Percentiles rank a stretch among this genome's conserved stretches.
These are phyloP conservation scores for Battus philenor DNA, from an alignment of 1,140 invertebrate genomes.

Conservation along the genomic window DNA sequence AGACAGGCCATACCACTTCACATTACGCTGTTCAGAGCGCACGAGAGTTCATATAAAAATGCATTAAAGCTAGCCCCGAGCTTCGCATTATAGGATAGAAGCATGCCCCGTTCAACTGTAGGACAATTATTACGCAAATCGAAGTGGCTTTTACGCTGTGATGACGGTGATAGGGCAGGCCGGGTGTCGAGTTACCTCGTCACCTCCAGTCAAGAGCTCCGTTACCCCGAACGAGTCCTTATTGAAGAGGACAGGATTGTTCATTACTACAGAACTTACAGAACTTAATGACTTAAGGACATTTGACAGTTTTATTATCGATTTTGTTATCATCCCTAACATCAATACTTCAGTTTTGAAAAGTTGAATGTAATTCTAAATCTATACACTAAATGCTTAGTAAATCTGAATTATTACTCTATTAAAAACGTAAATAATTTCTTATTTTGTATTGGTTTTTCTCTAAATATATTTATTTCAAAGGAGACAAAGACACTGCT, in stretches of 20 bases:
- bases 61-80: background rate
- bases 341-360: background rate
- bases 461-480: too few species aligned
- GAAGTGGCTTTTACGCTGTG: slow-evolving; percentile 3
- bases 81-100: slow-evolving; percentile 1
- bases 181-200: background rate
- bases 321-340: background rate
- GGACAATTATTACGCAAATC: slow-evolving; percentile 7
- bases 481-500: too few species aligned
- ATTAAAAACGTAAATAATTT: too few species aligned
- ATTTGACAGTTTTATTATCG: background rate
- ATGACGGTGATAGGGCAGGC: slow-evolving; percentile 9
- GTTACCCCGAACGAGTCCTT: slow-evolving; percentile 2
- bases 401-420: too few species aligned
- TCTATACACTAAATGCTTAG: too few species aligned
- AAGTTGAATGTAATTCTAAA: too few species aligned
- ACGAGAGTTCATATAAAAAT: slow-evolving; percentile 12
- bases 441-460: too few species aligned
- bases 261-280: background rate
- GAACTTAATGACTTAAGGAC: background rate
- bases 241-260: background rate
- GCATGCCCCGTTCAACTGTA: slow-evolving; percentile 6
- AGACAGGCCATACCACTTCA: background rate
- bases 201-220: slow-evolving; percentile 9
- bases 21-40: background rate